Evolutionary conservation across 2,113 vertebrate genomes (phyloP).

Genomic region (Melospiza georgiana): DNA sequence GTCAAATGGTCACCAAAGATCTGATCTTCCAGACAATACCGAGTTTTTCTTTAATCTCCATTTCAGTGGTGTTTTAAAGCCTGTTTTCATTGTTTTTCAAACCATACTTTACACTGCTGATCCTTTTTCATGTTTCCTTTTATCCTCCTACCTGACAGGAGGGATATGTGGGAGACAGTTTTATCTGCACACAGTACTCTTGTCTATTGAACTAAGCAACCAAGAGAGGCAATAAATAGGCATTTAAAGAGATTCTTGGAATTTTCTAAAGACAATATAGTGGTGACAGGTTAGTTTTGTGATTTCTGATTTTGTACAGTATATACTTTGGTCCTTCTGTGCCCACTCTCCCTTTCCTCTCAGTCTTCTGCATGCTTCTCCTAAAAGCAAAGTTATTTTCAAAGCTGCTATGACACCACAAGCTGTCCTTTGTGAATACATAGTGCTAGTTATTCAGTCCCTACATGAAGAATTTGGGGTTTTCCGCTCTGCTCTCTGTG

Average conservation of each 20-base stretch:
- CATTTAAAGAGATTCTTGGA: neutral
- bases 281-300: neutral
- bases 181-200: neutral
- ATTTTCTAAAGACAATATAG: neutral
- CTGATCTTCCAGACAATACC: neutral
- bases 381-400: neutral
- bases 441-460: neutral
- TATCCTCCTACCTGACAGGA: neutral
- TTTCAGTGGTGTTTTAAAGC: neutral
- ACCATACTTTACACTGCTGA: neutral
- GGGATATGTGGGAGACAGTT: neutral
- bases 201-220: neutral
- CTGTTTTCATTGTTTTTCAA: neutral
- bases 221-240: slow-evolving; percentile 15
- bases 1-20: neutral
- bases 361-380: neutral
- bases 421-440: neutral
- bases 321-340: neutral
- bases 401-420: neutral
- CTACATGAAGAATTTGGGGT: neutral
- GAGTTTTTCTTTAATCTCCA: neutral
- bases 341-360: neutral
- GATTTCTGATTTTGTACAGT: neutral
- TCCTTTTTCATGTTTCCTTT: neutral
- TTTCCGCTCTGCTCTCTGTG: neutral